Conservation (phyloP, 1,140 invertebrate species). For the Caerostris extrusa region DNA sequence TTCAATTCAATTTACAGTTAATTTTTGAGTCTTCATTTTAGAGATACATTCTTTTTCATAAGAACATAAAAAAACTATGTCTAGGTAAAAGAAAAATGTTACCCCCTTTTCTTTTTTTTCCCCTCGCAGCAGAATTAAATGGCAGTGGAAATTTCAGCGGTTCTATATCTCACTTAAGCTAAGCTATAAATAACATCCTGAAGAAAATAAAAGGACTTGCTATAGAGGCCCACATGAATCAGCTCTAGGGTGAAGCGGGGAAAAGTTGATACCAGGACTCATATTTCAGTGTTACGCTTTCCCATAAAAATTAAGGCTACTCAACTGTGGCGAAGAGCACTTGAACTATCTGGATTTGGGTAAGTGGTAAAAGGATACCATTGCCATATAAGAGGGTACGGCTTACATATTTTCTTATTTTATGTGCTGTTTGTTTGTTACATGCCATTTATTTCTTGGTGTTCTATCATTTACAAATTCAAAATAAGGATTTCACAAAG, state of each 20-base stretch:
- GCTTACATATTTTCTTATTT: neutral
- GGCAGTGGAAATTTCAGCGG: neutral
- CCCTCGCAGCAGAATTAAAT: constrained; percentile 47
- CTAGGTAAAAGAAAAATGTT: constrained; percentile 46
- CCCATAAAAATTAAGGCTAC: constrained; percentile 69
- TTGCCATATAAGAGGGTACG: neutral
- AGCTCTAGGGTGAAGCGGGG: constrained; percentile 51
- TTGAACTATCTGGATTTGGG: constrained; percentile 60
- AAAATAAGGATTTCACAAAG: too few relatives aligned
- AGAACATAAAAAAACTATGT: constrained; percentile 36
- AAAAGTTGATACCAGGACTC: constrained; percentile 72
- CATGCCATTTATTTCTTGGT: neutral
- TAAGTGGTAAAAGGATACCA: too few relatives aligned
- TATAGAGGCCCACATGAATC: constrained; percentile 69
- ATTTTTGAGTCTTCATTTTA: constrained; percentile 74
- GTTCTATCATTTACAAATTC: neutral
- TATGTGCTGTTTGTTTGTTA: neutral
- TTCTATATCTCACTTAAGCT: constrained; percentile 65
- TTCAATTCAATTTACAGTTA: constrained; percentile 74
- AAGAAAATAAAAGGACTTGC: constrained; percentile 75
- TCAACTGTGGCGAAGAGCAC: constrained; percentile 51
- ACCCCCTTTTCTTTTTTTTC: constrained; percentile 50
- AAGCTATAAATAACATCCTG: constrained; percentile 71
- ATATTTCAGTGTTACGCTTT: constrained; percentile 66
- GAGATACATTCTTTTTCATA: constrained; percentile 73